These are phyloP conservation scores for Notoglanidium macrostoma DNA, from an alignment of 2,797 vertebrate genomes.

Conservation along the genomic window DNA sequence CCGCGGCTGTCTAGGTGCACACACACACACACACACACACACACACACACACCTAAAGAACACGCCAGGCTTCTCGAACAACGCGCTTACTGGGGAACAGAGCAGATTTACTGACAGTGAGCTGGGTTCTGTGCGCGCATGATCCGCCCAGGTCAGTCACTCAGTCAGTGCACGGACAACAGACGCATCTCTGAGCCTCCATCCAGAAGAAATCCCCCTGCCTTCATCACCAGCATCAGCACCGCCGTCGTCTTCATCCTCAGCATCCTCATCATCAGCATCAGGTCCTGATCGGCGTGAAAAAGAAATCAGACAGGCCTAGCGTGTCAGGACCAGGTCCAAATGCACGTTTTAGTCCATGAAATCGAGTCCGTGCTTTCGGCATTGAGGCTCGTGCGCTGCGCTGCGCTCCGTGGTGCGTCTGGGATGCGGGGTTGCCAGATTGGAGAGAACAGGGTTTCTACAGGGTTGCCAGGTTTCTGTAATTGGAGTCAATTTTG, in stretches of 20 bases:
- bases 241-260: neutral
- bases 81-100: too few species aligned
- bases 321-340: neutral
- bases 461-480: slow-evolving; percentile 4
- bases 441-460: neutral
- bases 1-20: too few species aligned
- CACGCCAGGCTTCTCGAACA: too few species aligned
- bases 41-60: too few species aligned
- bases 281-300: neutral
- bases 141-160: slow-evolving; percentile 29
- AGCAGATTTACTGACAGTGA: neutral
- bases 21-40: too few species aligned
- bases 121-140: neutral
- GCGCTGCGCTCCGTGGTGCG: slow-evolving; percentile 8
- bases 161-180: neutral
- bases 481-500: too few species aligned
- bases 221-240: neutral
- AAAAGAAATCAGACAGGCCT: neutral
- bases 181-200: slow-evolving; percentile 1
- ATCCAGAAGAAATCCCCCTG: neutral
- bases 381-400: slow-evolving; percentile 10
- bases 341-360: neutral
- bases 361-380: neutral
- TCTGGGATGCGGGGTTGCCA: slow-evolving; percentile 29
- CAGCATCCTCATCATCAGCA: neutral